Base-by-base conservation (phyloP, 2,797 vertebrate genomes). In the Zalophus californianus region DNA sequence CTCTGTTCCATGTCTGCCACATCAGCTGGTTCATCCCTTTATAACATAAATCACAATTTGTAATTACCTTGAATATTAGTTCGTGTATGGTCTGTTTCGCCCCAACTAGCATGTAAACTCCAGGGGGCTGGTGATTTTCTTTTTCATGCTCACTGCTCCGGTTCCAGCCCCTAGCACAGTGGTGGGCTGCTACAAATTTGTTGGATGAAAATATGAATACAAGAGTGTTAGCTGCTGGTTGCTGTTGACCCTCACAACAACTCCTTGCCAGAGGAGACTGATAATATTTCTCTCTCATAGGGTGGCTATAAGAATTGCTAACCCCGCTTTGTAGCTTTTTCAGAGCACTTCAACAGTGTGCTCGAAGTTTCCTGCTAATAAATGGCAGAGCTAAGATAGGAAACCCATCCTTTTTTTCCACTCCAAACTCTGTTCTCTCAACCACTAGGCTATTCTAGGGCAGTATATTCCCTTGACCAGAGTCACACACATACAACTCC, bases 201-300 rank as follows among this genome's bases (percentile, higher is more conserved):
- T 38, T 94, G 73, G 77, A 86, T 93, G n/a, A 89, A 83, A 87
- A 91, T 83, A 78, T 86, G 18, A 73, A 92, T 56, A 79, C 86
- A 73, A 78, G 8, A 41, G 21, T 50, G 27, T 78, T 86, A 92
- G 48, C 8, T 88, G 27, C 64, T 79, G 58, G 54, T 44, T 97
- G 44, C 13, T 85, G 15, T 15, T 86, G 82, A 86, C 82, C 18
- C 44, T 91, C 25, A 79, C 80, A 64, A 80, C 80, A 70, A 52
- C 44, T 72, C 32, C 16, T 20, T 32, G 29, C 52, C 44, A 60
- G 16, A 66, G 7, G n/a, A 90, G 7, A 86, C 44, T 72, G 72
- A 92, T 20, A 35, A 80, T 27, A 35, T 52, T 52, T 9, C 64
- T 50, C 70, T 41, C 35, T 86, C 68, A 62, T 27, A 83, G 44